Base-by-base conservation (phyloP, 2,888 invertebrate genomes). In the Belgica antarctica region DNA sequence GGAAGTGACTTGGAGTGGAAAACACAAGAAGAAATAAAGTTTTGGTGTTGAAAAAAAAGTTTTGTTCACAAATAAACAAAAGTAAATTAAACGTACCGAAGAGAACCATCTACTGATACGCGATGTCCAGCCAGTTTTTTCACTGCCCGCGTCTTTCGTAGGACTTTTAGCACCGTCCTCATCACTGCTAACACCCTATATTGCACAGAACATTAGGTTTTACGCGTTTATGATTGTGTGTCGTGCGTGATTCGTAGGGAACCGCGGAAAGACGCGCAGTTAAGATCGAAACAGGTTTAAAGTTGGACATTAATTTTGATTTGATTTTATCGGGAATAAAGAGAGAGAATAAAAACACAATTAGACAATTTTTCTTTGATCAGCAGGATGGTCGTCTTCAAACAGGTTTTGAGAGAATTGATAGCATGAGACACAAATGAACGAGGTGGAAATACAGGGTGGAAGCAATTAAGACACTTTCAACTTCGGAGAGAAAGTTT, bases 101-200 rank as follows among this genome's bases (percentile, higher is more conserved):
- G 82, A 83, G 83, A 86, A 85, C 86, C 86, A 86, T 82, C 85
- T 84, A 81, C 85, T 85, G 84, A 86, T 84, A 84, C 83, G 85
- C 83, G 85, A 86, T 83, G 85, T 84, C 86, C 88, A 84, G 86
- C 87, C 82, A 79, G 84, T 84, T 84, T 79, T 71, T 65, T 73
- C 73, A 70, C 57, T 57, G 72, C 52, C 71, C 59, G 72, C 72
- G 61, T 72, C 70, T 70, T 59, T 70, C 27, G 70, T 61, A 31
- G 70, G 59, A 70, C 61, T 68, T 52, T 68, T 81, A 79, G 77
- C 15, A 22, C 61, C 70, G 46, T 70, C 41, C n/a, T n/a, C 66
- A 22, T 70, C 70, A 70, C 70, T 70, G 70, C 70, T 41, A 59
- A 15, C 70, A 70, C 70, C 70, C 70, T 70, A 66, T 52, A 66